These are phyloP conservation scores for Cephus runcator DNA, from an alignment of 2,888 invertebrate genomes.

Conservation along the genomic window DNA sequence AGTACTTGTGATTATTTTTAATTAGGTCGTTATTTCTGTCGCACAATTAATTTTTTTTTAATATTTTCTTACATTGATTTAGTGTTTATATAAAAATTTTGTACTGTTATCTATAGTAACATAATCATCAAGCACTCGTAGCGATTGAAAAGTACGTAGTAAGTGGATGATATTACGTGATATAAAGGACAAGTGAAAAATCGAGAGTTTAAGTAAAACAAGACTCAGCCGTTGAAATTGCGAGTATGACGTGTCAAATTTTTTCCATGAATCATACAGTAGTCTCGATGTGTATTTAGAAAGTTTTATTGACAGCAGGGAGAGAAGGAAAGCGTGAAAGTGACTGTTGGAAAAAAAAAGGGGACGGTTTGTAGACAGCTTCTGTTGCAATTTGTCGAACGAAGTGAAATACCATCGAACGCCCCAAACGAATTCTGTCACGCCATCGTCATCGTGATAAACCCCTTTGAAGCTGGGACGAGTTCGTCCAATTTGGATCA, in stretches of 20 bases:
- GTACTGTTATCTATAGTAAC: background rate
- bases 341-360: too few relatives aligned
- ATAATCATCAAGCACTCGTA: background rate
- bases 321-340: too few relatives aligned
- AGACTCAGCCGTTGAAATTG: too few relatives aligned
- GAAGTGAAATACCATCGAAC: background rate
- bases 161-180: too few relatives aligned
- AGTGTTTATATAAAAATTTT: background rate
- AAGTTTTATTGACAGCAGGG: too few relatives aligned
- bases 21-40: too few relatives aligned
- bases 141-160: too few relatives aligned
- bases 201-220: background rate
- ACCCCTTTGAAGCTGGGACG: constrained; percentile 1
- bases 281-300: too few relatives aligned
- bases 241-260: too few relatives aligned
- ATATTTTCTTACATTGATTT: background rate
- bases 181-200: background rate
- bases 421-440: background rate
- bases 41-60: background rate
- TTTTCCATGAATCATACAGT: too few relatives aligned
- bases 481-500: constrained; percentile 27
- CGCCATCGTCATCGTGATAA: background rate
- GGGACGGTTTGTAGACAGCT: background rate
- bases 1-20: too few relatives aligned
- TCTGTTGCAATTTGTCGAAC: background rate